These are phyloP conservation scores for Oxygymnocypris stewartii DNA, from an alignment of 2,113 vertebrate species.

Conservation along the genomic window DNA sequence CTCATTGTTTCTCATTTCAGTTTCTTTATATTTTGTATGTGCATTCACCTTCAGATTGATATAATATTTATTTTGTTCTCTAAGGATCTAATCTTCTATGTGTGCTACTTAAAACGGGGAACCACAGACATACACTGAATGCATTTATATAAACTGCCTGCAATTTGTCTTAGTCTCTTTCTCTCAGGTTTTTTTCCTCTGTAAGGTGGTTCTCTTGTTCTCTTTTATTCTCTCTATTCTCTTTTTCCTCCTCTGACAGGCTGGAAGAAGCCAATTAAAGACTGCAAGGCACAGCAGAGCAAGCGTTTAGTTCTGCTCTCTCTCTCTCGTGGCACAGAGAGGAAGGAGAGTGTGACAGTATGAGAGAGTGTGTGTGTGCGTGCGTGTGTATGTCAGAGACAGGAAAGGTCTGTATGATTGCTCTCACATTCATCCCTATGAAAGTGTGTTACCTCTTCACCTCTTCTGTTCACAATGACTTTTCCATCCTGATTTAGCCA, in stretches of 20 bases:
- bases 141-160: slow-evolving; percentile 29
- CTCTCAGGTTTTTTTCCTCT: neutral
- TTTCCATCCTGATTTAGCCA: neutral
- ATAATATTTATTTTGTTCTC: neutral
- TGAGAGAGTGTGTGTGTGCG: slow-evolving; percentile 25
- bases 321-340: neutral
- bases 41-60: neutral
- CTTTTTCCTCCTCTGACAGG: slow-evolving; percentile 25
- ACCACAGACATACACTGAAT: neutral
- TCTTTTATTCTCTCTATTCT: slow-evolving; percentile 31
- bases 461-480: neutral
- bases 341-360: neutral
- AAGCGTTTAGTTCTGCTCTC: slow-evolving; percentile 18
- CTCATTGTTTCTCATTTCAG: neutral
- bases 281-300: slow-evolving; percentile 28
- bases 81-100: neutral
- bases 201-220: slow-evolving; percentile 24
- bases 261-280: slow-evolving; percentile 34
- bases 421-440: neutral
- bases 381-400: slow-evolving; percentile 11
- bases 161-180: slow-evolving; percentile 36
- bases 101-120: slow-evolving; percentile 13
- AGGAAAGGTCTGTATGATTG: slow-evolving; percentile 31
- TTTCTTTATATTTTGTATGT: slow-evolving; percentile 1
- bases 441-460: neutral